Evolutionary conservation across 2,113 vertebrate genomes (phyloP), one percentile per base, ranked within the genome.

Genomic region (Numenius arquata): DNA sequence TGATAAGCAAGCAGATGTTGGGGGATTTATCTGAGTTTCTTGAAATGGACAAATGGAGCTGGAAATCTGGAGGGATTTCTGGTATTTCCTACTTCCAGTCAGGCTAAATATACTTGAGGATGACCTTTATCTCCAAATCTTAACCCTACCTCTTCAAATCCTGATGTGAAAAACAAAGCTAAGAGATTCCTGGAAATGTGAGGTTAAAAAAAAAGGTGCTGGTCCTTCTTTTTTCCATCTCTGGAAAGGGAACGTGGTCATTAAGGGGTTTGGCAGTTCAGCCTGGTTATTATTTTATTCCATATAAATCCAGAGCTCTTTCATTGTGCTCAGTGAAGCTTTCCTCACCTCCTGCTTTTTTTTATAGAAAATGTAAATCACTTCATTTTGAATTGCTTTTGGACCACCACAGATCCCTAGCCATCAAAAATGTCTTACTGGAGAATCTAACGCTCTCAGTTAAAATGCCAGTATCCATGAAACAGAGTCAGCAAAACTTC

Each of bases 241-340:
- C 86, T 93, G 86, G 84, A 82, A 96, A 96, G 50, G 50, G 58
- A 96, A 93, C 5, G 0, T 90, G 41, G 62, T 96, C 84, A 89
- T 95, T 96, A 89, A 89, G 77, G 71, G 80, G 19, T 94, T 88
- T 96, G 96, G 95, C 90, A 92, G 73, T 85, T 79, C 89, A 95
- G 30, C 43, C 77, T 89, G 53, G 66, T 91, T 85, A 84, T 95
- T 93, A 93, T 90, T 95, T 96, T 92, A 92, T 93, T 95, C 84
- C 89, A 92, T 62, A 78, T 77, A 93, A 95, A 91, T 83, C 85
- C 75, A 63, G 11, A 90, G 21, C 58, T 66, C 89, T 91, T 92
- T 93, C 89, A 85, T 67, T 92, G 58, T 79, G 47, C 58, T 82
- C 84, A 85, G 58, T 73, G 73, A 95, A 93, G 70, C 48, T 90